Evolutionary conservation across 2,888 invertebrate genomes (phyloP), one percentile per base, ranked within the genome.

Genomic region (Agrotis clavis): DNA sequence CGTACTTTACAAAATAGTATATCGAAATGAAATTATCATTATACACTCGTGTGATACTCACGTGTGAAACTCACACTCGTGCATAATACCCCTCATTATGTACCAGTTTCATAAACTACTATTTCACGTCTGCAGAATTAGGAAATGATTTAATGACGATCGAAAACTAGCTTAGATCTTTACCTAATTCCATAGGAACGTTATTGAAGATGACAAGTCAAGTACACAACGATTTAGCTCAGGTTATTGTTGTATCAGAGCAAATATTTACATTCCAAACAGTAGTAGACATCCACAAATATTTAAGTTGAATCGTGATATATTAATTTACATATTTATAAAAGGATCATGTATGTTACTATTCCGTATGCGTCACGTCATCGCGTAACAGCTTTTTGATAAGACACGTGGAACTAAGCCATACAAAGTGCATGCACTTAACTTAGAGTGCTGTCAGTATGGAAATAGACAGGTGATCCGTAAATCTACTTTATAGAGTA

Each of bases 401-500:
- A 75, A 25, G 51, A 48, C 21, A 56, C 48, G 5, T 48, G n/a
- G 21, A n/a, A 30, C 16, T 41, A 53, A 56, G 48, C 47, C 47
- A 13, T 60, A 61, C 54, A 21, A 61, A 70, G 45, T 56, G 60
- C 35, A 19, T 30, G 30, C n/a, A 35, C 45, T 61, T 70, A 35
- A 61, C 48, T 19, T 18, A 45, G 13, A 56, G 6, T 14, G 13
- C 0, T 54, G 21, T 54, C 16, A 13, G 2, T 18, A 41, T 72
- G 25, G 13, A 74, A 48, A 62, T 57, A 56, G 61, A 11, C 4
- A 14, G 50, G 35, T 70, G 50, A 77, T 47, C 35, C 60, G 19
- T 25, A 19, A 45, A 56, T 69, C 70, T 18, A 61, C 6, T 50
- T 45, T 50, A n/a, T 13, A n/a, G 48, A 74, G 54, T 14, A 73